Percentiles rank a stretch among this genome's conserved stretches.
Conservation (phyloP, 2,113 vertebrate genomes). For the pig (Sus scrofa) region DNA sequence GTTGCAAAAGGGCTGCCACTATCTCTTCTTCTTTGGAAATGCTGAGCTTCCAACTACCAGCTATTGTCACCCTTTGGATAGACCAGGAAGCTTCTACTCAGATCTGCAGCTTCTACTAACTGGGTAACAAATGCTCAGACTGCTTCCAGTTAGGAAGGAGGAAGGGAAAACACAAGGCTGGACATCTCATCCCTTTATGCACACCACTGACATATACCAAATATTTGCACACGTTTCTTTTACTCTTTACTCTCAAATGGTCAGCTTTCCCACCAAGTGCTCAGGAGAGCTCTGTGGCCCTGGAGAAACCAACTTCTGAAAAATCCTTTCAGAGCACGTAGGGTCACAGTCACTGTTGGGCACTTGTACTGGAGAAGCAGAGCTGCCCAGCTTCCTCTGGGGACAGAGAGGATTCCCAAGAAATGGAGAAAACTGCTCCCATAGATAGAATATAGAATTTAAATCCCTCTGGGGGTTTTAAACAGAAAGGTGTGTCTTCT, state of each 20-base stretch:
- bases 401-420: conserved; percentile 89
- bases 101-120: not conserved
- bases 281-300: not conserved
- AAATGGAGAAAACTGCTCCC: not conserved
- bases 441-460: not conserved
- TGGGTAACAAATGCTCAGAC: not conserved
- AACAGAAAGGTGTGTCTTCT: not conserved
- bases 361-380: conserved; percentile 80
- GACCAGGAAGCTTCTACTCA: not conserved
- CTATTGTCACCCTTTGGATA: not conserved
- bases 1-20: not conserved
- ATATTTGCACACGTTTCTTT: not conserved
- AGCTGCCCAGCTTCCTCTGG: conserved; percentile 82
- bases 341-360: conserved; percentile 78
- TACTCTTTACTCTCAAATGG: not conserved
- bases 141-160: not conserved
- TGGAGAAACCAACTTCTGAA: conserved; percentile 84
- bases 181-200: not conserved
- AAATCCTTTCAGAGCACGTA: conserved; percentile 90
- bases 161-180: not conserved
- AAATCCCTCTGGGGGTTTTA: not conserved
- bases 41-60: not conserved
- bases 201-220: not conserved
- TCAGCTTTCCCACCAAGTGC: not conserved
- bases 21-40: not conserved